A percentile compares a stretch with the other conserved stretches of the same genome.
Evolutionary conservation across 2,888 invertebrate genomes (phyloP).

Genomic region (Stictocephala bisonia): DNA sequence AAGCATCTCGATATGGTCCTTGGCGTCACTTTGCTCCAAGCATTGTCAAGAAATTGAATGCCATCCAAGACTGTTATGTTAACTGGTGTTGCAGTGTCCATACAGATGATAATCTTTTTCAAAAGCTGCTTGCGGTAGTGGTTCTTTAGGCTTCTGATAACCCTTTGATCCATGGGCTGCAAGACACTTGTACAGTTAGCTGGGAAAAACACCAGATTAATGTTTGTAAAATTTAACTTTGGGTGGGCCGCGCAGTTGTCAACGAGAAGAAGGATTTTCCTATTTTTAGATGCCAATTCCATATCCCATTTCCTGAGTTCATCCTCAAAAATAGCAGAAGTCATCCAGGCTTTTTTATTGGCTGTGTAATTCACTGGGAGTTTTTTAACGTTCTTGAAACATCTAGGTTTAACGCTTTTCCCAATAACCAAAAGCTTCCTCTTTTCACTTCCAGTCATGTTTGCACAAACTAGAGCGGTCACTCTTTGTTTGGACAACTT

Average conservation of each 20-base stretch:
- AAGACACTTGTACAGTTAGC: constrained; percentile 37
- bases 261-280: constrained; percentile 60
- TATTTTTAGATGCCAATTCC: constrained; percentile 51
- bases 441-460: constrained; percentile 62
- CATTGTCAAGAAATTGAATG: not conserved
- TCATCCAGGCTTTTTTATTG: constrained; percentile 39
- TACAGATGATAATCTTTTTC: not conserved
- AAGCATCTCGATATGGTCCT: constrained; percentile 9
- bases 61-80: constrained; percentile 2
- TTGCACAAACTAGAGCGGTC: constrained; percentile 61
- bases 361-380: constrained; percentile 29
- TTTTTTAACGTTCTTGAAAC: constrained; percentile 36
- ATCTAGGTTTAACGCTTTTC: constrained; percentile 30
- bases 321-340: constrained; percentile 22
- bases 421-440: constrained; percentile 50
- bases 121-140: constrained; percentile 21
- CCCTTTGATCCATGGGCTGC: constrained; percentile 45
- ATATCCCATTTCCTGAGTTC: constrained; percentile 57
- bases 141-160: constrained; percentile 27
- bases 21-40: not conserved
- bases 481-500: constrained; percentile 59
- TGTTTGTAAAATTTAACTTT: constrained; percentile 47
- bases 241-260: constrained; percentile 59
- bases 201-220: constrained; percentile 56
- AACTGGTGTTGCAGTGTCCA: not conserved